Percentiles rank a stretch among this genome's conserved stretches.
Evolutionary conservation across 2,113 vertebrate species (phyloP).

Genomic region (Lophura nycthemera): DNA sequence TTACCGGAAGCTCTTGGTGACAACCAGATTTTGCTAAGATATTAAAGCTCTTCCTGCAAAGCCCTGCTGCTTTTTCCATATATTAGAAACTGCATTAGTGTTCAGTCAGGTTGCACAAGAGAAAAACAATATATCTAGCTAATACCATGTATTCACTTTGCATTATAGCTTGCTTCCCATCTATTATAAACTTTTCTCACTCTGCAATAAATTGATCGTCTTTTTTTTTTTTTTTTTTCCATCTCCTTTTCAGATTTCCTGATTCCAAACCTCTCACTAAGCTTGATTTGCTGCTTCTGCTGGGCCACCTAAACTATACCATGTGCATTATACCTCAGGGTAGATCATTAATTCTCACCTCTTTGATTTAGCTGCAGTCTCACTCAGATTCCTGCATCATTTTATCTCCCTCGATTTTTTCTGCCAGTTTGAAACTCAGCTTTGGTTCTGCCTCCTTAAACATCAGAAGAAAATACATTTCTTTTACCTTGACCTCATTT

Average conservation of each 20-base stretch:
- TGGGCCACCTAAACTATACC: constrained; percentile 34
- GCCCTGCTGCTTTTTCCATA: neutral
- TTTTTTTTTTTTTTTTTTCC: neutral
- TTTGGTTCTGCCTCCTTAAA: constrained; percentile 66
- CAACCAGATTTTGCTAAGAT: neutral
- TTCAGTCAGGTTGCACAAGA: neutral
- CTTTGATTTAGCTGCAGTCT: constrained; percentile 60
- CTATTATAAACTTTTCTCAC: constrained; percentile 16
- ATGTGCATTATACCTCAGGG: constrained; percentile 35
- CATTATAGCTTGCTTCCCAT: constrained; percentile 1
- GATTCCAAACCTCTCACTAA: constrained; percentile 21
- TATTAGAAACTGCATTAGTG: neutral
- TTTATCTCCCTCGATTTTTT: constrained; percentile 40
- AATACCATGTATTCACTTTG: neutral
- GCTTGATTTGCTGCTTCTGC: constrained; percentile 48
- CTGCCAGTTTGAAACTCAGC: constrained; percentile 57
- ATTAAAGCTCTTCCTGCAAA: neutral
- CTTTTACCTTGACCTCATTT: constrained; percentile 64
- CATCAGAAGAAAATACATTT: constrained; percentile 51
- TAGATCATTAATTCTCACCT: constrained; percentile 61
- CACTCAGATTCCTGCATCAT: constrained; percentile 50
- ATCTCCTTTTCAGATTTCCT: neutral
- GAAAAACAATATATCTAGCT: constrained; percentile 20
- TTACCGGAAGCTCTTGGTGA: neutral
- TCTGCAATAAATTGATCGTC: neutral